These are phyloP conservation scores for Danaus chrysippus DNA, from an alignment of 2,888 invertebrate genomes.

Conservation along the genomic window DNA sequence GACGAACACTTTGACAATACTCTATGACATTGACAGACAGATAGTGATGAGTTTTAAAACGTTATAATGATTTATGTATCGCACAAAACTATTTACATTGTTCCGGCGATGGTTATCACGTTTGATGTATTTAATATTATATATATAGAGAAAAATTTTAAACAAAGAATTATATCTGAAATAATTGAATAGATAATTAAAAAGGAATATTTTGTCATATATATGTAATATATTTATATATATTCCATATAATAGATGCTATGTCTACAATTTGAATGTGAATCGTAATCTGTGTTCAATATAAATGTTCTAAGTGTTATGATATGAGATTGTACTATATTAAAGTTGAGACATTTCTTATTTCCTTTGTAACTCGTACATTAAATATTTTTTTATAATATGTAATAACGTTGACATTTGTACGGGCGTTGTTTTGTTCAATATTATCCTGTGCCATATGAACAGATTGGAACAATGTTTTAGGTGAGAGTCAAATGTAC, in stretches of 20 bases:
- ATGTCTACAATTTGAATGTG: slow-evolving; percentile 68
- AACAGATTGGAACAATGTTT: slow-evolving; percentile 24
- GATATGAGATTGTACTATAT: slow-evolving; percentile 52
- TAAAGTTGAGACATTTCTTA: slow-evolving; percentile 37
- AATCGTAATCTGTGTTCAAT: slow-evolving; percentile 69
- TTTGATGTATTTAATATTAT: slow-evolving; percentile 44
- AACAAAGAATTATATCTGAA: slow-evolving; percentile 51
- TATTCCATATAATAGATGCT: slow-evolving; percentile 63
- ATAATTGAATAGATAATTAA: slow-evolving; percentile 42
- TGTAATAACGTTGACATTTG: slow-evolving; percentile 20
- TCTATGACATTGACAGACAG: slow-evolving; percentile 64
- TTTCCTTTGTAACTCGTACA: slow-evolving; percentile 30
- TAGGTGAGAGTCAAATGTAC: slow-evolving; percentile 16
- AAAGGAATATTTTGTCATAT: slow-evolving; percentile 43
- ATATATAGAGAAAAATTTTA: slow-evolving; percentile 45
- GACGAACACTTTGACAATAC: slow-evolving; percentile 67
- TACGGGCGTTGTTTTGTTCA: slow-evolving; percentile 16
- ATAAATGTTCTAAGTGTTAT: slow-evolving; percentile 60
- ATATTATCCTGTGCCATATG: slow-evolving; percentile 31
- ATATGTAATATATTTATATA: slow-evolving; percentile 54
- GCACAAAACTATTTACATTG: slow-evolving; percentile 56
- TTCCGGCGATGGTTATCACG: slow-evolving; percentile 44
- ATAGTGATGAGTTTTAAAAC: slow-evolving; percentile 38
- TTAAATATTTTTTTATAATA: slow-evolving; percentile 18
- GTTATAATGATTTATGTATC: slow-evolving; percentile 45